Evolutionary conservation across 2,113 vertebrate genomes (phyloP), one percentile per base, ranked within the genome.

Genomic region (Cricetomys ansorgei): DNA sequence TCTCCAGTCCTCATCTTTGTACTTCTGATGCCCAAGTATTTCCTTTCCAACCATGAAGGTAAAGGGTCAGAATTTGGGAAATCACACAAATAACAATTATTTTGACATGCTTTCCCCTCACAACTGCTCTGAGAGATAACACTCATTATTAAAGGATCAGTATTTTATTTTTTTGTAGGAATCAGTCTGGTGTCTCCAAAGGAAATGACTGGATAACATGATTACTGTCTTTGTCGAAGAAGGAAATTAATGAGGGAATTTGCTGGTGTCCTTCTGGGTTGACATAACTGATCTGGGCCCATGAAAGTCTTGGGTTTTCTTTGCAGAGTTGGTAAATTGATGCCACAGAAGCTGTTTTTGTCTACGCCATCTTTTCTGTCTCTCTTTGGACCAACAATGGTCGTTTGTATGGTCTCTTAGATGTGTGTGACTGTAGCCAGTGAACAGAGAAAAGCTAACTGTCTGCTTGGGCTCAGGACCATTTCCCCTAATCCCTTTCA

Each of bases 41-140:
- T 87, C 57, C n/a, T 91, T 45, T 86, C 7, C 37, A 80, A 50
- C 6, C 55, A 79, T 57, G 21, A 89, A 85, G n/a, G n/a, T 2
- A n/a, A 96, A 93, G 27, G 37, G 40, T 80, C 23, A 70, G 57
- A 87, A 53, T 65, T 76, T 34, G 27, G 94, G 92, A 92, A 62
- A 48, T 37, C 65, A 57, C 3, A 27, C n/a, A 45, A 85, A 3
- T 67, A 67, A 65, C 31, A 88, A 79, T 43, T 48, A 62, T 48
- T 73, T 77, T 50, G 88, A 81, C 89, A 91, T 80, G 57, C 27
- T 69, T 76, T 73, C 50, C 75, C 12, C 43, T 96, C 31, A 10
- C 37, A 93, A 94, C 45, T 94, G 31, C 25, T 17, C 19, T 85
- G 72, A 76, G 62, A 65, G 29, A 55, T 89, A 37, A 91, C 17